Evolutionary conservation across 2,797 vertebrate species (phyloP).

Genomic region (Paguma larvata): DNA sequence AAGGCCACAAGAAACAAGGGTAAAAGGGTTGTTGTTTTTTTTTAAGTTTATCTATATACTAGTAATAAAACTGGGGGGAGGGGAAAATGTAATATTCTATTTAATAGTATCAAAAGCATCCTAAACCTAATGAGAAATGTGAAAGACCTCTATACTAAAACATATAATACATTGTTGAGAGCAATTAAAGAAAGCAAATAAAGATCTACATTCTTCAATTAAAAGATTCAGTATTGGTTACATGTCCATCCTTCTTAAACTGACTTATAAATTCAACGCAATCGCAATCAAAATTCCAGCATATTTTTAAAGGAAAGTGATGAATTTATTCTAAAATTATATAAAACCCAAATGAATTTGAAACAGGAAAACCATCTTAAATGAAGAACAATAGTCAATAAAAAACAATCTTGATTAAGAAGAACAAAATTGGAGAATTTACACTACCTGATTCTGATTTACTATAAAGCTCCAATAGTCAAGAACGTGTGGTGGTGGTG

Average conservation of each 20-base stretch:
- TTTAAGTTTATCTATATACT: background rate
- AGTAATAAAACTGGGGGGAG: background rate
- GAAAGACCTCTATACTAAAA: background rate
- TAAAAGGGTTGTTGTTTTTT: background rate
- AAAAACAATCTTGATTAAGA: background rate
- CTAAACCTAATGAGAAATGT: background rate
- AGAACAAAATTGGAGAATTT: background rate
- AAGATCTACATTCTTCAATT: background rate
- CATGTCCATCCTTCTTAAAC: background rate
- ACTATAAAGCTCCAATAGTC: background rate
- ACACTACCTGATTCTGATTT: background rate
- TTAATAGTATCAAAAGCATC: background rate
- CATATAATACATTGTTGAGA: background rate
- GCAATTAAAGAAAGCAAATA: conserved; percentile 33
- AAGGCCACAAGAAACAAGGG: background rate
- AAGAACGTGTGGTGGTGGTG: background rate
- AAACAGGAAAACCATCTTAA: background rate
- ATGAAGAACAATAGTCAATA: background rate
- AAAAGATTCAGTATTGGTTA: background rate
- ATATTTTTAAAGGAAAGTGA: background rate
- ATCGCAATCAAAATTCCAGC: background rate
- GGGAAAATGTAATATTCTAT: background rate
- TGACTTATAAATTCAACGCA: background rate
- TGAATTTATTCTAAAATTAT: background rate
- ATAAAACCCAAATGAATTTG: background rate